phyloP scores from a whole-genome alignment of 1,140 invertebrate genomes.

The Heliconius hewitsoni region DNA sequence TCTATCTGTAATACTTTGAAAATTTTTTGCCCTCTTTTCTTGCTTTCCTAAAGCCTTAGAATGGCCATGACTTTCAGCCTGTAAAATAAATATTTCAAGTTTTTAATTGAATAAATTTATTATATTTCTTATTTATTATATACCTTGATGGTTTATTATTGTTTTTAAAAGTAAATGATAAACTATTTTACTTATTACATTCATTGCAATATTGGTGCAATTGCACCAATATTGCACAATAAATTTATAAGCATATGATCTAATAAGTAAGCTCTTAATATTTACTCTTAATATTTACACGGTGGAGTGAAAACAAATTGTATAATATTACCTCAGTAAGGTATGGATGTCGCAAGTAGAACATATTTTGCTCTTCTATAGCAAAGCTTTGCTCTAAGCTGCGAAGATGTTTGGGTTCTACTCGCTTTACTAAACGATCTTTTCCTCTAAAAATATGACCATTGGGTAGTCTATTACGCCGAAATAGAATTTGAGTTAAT shows the following conservation, averaged over 20 bases:
- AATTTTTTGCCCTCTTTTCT: constrained; percentile 45
- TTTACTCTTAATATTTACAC: neutral
- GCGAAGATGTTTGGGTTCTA: constrained; percentile 63
- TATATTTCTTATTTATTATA: too few species aligned
- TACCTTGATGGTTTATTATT: too few species aligned
- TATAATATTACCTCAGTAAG: constrained; percentile 57
- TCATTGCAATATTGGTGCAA: too few species aligned
- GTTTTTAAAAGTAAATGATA: too few species aligned
- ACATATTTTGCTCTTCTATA: constrained; percentile 75
- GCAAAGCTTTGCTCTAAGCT: constrained; percentile 53
- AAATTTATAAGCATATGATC: too few species aligned
- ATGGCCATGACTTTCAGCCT: constrained; percentile 70
- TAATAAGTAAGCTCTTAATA: neutral
- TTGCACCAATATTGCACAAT: too few species aligned
- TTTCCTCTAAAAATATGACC: constrained; percentile 73
- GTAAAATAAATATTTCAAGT: constrained; percentile 32
- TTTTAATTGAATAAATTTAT: neutral
- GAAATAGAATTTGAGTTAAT: constrained; percentile 58
- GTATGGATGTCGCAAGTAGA: constrained; percentile 71
- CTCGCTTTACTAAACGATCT: constrained; percentile 66
- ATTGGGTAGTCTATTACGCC: constrained; percentile 69
- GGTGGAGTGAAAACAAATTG: neutral
- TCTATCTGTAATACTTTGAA: constrained; percentile 44
- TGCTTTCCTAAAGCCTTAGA: constrained; percentile 65
- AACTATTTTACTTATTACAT: too few species aligned